phyloP scores from a whole-genome alignment of 2,113 vertebrate species.

The Lucifuga dentata region DNA sequence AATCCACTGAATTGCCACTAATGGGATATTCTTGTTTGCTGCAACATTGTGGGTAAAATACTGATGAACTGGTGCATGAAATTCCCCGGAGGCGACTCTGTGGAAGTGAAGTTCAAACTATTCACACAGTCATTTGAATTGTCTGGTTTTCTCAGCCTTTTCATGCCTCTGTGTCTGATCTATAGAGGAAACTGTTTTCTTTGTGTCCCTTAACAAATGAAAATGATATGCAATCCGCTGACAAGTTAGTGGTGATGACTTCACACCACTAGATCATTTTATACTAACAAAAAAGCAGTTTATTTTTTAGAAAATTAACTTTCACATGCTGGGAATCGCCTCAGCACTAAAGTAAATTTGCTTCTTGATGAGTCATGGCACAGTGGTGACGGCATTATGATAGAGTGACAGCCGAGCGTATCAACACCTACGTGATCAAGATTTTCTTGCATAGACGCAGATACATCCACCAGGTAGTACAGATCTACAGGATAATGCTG shows the following conservation, averaged over 20 bases:
- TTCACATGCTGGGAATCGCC: too few relatives aligned
- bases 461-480: conserved; percentile 97
- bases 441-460: conserved; percentile 96
- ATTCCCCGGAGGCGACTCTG: background rate
- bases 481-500: conserved; percentile 95
- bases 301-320: too few relatives aligned
- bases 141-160: too few relatives aligned
- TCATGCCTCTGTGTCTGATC: too few relatives aligned
- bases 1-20: background rate
- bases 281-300: too few relatives aligned
- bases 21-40: background rate
- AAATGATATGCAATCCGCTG: too few relatives aligned
- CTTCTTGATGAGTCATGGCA: background rate
- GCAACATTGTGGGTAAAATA: background rate
- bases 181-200: background rate
- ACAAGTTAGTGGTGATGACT: too few relatives aligned
- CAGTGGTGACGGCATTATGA: background rate
- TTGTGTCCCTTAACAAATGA: too few relatives aligned
- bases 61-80: background rate
- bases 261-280: too few relatives aligned
- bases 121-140: background rate
- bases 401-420: background rate
- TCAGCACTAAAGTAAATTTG: too few relatives aligned
- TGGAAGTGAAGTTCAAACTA: background rate
- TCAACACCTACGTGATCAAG: conserved; percentile 84